Percentiles rank a stretch among this genome's conserved stretches.
Evolutionary conservation across 2,888 invertebrate genomes (phyloP).

Genomic region (Shargacucullia verbasci): DNA sequence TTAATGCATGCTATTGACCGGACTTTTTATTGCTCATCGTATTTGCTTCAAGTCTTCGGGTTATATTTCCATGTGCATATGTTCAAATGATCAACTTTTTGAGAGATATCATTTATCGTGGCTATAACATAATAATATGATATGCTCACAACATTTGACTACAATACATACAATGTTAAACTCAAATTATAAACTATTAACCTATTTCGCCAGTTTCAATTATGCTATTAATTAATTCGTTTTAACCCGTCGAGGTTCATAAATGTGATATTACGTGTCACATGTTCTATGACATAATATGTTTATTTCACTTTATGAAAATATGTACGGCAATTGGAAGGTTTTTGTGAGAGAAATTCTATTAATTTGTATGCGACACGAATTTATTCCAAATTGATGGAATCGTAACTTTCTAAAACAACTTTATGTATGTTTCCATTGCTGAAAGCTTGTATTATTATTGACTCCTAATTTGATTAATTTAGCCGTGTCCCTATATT

Average conservation of each 20-base stretch:
- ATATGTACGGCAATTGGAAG: not conserved
- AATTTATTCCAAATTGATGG: slow-evolving; percentile 11
- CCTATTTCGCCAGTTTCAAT: not conserved
- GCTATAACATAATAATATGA: too few relatives aligned
- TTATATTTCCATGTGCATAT: too few relatives aligned
- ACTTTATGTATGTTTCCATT: slow-evolving; percentile 7
- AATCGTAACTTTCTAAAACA: slow-evolving; percentile 8
- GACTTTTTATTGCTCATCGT: too few relatives aligned
- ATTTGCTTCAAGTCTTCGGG: too few relatives aligned
- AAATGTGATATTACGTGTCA: not conserved
- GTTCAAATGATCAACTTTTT: too few relatives aligned
- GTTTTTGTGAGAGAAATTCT: slow-evolving; percentile 3
- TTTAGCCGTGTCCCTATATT: too few relatives aligned
- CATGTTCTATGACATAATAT: too few relatives aligned
- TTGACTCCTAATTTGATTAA: slow-evolving; percentile 12
- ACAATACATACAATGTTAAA: too few relatives aligned
- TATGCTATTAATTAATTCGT: not conserved
- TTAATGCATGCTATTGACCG: too few relatives aligned
- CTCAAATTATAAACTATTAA: too few relatives aligned
- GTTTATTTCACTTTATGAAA: not conserved
- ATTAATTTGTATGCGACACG: slow-evolving; percentile 4
- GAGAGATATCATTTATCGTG: too few relatives aligned
- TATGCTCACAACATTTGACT: too few relatives aligned
- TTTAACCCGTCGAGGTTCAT: not conserved
- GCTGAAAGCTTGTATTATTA: not conserved